Base-by-base conservation (phyloP, 2,888 invertebrate genomes). In the Alcis repandata region DNA sequence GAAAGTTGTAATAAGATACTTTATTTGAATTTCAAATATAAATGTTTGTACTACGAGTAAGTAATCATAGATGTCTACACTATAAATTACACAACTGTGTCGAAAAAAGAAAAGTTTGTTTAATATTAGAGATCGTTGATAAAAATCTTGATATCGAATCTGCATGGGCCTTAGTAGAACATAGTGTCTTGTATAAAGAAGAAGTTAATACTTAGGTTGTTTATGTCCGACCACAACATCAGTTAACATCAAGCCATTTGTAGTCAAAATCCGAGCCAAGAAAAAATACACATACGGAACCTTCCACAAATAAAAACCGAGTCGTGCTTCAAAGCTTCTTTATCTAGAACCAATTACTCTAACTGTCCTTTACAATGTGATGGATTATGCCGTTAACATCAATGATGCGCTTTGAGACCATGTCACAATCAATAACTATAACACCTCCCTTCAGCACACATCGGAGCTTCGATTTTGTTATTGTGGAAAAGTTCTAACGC, bases 331-430 rank as follows among this genome's bases (percentile, higher is more conserved):
- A 54, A 40, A 17, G 22, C 15, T 41, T 64, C 66, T 65, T 63
- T 63, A 52, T 60, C 54, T 10, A 10, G 10, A 45, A 51, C 58
- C 65, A 70, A 67, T 67, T 67, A 66, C 65, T 59, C 62, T 52
- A 51, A 32, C 56, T 43, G 51, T 52, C 59, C 48, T 49, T 20
- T 52, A 32, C 49, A 36, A 52, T 36, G 49, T 65, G 70, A 70
- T 65, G 63, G 70, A 70, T 70, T 46, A 61, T 46, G 46, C 40
- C 57, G 22, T 66, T 57, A 56, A 56, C 51, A 41, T 43, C 38
- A 45, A 49, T 40, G 59, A 19, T 40, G 11, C 19, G 1, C 1
- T 20, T 40, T 51, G n/a, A 27, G 43, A 38, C 60, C 46, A 15
- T 60, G 7, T 52, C 65, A 10, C 15, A 60, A 4, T 57, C 1